Evolutionary conservation across 2,888 invertebrate species (phyloP).

Genomic region (Drosophila imparisetae): DNA sequence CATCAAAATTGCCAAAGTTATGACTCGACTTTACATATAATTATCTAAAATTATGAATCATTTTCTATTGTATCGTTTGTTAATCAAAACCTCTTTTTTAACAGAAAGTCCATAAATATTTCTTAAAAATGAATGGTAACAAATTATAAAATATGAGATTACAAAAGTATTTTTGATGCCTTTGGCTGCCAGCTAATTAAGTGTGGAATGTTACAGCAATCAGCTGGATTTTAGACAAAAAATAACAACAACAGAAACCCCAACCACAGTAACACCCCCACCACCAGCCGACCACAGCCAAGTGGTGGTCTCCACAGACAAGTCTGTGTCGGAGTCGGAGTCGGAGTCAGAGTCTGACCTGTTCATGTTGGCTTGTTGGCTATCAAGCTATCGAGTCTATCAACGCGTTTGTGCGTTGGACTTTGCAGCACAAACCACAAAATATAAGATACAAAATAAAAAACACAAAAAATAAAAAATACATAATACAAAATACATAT

Average conservation of each 20-base stretch:
- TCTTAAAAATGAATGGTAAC: conserved; percentile 7
- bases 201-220: conserved; percentile 75
- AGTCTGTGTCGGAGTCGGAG: conserved; percentile 5
- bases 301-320: conserved; percentile 31
- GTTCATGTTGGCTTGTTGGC: conserved; percentile 25
- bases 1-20: not conserved
- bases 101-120: not conserved
- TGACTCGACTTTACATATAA: too few relatives aligned
- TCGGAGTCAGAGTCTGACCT: conserved; percentile 7
- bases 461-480: not conserved
- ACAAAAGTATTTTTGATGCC: conserved; percentile 6
- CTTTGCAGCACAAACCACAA: conserved; percentile 34
- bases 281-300: not conserved
- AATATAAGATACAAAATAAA: not conserved
- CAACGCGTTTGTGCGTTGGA: conserved; percentile 64
- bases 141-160: conserved; percentile 10
- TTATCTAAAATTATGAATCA: not conserved
- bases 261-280: not conserved
- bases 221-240: conserved; percentile 41
- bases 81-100: not conserved
- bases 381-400: conserved; percentile 35
- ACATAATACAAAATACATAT: not conserved
- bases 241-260: not conserved
- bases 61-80: not conserved
- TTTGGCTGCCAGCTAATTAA: conserved; percentile 56